Percentiles rank a stretch among this genome's conserved stretches.
Conservation (phyloP, 2,888 invertebrate genomes). For the Periphyllus acericola region DNA sequence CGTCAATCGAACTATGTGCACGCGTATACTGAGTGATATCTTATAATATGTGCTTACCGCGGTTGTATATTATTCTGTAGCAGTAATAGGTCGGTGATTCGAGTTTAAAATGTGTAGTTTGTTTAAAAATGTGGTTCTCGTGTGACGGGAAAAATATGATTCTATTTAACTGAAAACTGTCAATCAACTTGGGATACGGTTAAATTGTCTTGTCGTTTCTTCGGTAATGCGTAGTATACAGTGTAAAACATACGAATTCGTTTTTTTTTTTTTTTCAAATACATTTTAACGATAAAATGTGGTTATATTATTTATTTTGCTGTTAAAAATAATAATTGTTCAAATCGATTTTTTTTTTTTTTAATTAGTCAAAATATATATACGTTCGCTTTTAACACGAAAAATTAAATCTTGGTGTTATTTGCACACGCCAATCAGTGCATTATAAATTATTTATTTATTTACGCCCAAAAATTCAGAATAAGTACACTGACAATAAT, state of each 20-base stretch:
- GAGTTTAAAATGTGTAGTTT: too few relatives aligned
- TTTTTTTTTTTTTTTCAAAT: neutral
- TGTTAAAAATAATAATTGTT: neutral
- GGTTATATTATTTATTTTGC: too few relatives aligned
- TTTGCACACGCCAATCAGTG: neutral
- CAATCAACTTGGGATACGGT: neutral
- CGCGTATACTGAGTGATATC: neutral
- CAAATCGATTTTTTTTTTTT: neutral
- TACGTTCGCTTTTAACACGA: neutral
- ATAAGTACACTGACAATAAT: too few relatives aligned
- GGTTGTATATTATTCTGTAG: too few relatives aligned
- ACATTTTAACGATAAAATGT: neutral
- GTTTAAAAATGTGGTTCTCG: too few relatives aligned
- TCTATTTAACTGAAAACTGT: neutral
- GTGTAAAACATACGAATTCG: neutral
- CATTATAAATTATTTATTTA: too few relatives aligned
- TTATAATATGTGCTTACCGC: too few relatives aligned
- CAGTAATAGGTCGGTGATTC: too few relatives aligned
- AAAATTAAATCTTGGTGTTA: neutral
- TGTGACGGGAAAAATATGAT: too few relatives aligned
- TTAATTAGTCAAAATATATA: neutral
- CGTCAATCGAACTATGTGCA: neutral
- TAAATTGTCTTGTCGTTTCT: neutral
- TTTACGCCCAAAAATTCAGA: too few relatives aligned
- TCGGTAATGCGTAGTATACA: neutral